Evolutionary conservation across 2,113 vertebrate species (phyloP).

Genomic region (Apeltes quadracus): DNA sequence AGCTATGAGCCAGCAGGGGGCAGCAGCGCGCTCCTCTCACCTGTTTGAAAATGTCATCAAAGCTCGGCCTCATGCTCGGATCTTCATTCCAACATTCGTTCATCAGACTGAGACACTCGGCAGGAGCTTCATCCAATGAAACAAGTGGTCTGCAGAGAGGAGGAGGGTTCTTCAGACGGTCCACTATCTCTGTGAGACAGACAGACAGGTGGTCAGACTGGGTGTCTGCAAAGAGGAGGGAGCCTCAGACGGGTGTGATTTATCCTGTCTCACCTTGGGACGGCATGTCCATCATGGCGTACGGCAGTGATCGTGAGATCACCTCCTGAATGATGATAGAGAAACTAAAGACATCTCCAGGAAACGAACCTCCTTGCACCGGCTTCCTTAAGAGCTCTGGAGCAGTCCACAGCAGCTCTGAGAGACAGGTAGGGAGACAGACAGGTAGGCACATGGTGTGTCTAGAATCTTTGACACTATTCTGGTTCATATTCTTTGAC

Average conservation of each 20-base stretch:
- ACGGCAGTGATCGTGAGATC: constrained; percentile 84
- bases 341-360: constrained; percentile 86
- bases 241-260: not conserved
- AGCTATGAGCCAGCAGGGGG: not conserved
- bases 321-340: constrained; percentile 91
- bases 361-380: constrained; percentile 70
- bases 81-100: constrained; percentile 87
- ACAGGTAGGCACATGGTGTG: not conserved
- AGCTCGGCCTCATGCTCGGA: constrained; percentile 77
- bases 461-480: not conserved
- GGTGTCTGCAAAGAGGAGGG: not conserved
- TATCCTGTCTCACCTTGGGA: constrained; percentile 76
- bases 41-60: constrained; percentile 82
- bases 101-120: constrained; percentile 87
- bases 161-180: constrained; percentile 64
- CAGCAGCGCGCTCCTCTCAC: constrained; percentile 18
- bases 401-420: constrained; percentile 81
- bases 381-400: constrained; percentile 69
- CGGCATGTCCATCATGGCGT: constrained; percentile 86
- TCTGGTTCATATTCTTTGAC: not conserved
- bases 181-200: constrained; percentile 77
- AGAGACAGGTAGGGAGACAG: not conserved
- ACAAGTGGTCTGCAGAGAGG: constrained; percentile 82
- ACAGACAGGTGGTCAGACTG: constrained; percentile 1
- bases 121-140: constrained; percentile 84